Conservation (phyloP, 2,888 invertebrate genomes). For the Matsumyia berberina region DNA sequence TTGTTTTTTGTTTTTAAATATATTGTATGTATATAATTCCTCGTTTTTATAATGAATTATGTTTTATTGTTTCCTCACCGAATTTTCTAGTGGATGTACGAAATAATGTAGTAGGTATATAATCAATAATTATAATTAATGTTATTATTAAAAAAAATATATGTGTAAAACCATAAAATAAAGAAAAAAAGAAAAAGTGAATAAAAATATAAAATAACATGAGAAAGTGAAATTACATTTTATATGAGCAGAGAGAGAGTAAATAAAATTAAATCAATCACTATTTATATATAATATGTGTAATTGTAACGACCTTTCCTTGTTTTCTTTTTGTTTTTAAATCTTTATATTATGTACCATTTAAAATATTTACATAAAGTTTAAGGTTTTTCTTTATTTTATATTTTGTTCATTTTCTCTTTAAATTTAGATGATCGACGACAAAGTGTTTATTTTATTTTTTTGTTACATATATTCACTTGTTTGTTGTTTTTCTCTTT, state of each 20-base stretch:
- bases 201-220: conserved; percentile 65
- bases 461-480: conserved; percentile 57
- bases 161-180: conserved; percentile 53
- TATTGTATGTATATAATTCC: conserved; percentile 32
- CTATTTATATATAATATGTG: conserved; percentile 39
- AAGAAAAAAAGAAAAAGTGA: conserved; percentile 37
- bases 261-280: conserved; percentile 63
- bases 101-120: conserved; percentile 43
- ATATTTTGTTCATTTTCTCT: conserved; percentile 22
- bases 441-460: conserved; percentile 29
- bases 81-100: conserved; percentile 51
- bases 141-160: conserved; percentile 36
- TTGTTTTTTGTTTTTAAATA: too few species aligned
- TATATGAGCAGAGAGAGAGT: conserved; percentile 35
- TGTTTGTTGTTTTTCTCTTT: conserved; percentile 7
- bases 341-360: conserved; percentile 55
- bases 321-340: conserved; percentile 10
- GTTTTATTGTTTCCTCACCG: conserved; percentile 28
- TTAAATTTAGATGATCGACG: conserved; percentile 59
- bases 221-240: conserved; percentile 54
- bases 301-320: conserved; percentile 55
- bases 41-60: conserved; percentile 36
- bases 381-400: conserved; percentile 38
- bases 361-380: conserved; percentile 72
- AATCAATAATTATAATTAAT: conserved; percentile 52